Base-by-base conservation (phyloP, 64 coral and sea anemone genomes). In the Platygyra sinensis region DNA sequence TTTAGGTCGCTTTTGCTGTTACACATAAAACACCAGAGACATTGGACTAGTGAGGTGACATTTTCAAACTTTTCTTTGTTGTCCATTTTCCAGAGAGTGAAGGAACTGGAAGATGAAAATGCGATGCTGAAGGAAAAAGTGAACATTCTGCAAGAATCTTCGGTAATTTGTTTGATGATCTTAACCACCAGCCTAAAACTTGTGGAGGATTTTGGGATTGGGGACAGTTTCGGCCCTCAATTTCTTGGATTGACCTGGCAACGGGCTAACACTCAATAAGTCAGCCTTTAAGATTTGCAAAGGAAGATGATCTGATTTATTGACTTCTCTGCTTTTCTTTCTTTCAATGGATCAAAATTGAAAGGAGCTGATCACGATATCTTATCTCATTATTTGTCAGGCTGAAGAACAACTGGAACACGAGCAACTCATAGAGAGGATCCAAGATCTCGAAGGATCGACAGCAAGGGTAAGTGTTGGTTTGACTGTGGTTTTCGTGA, bases 81-180 rank as follows among this genome's bases (percentile, higher is more conserved):
- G 75, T 77, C 50, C 3, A 24, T 22, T 30, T 31, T 59, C 12
- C 20, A 83, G 80, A 83, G 60, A 36, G 29, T 9, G 64, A 65
- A 83, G n/a, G 80, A 83, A 42, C 19, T 64, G 30, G 59, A 83
- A 24, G 32, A 83, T 39, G 59, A 83, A 65, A 83, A 83, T 33
- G 20, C 46, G 2, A 39, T 19, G 60, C 32, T 83, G 8, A 42
- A 64, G 29, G 60, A 83, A 63, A 65, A 67, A 83, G 54, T 83
- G 12, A 30, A 83, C 28, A 65, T 83, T 8, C 31, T 83, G 59
- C 30, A 83, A 32, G 80, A 83, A 18, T 83, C 80, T 39, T 30
- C 60, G 31, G 80, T 83, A 24, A 83, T 27, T 82, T 14, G 42
- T 46, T 60, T 8, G 24, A 65, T 69, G 65, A n/a, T 29, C n/a